These are phyloP conservation scores for Echeneis naucrates DNA, from an alignment of 2,797 vertebrate genomes.

Conservation along the genomic window DNA sequence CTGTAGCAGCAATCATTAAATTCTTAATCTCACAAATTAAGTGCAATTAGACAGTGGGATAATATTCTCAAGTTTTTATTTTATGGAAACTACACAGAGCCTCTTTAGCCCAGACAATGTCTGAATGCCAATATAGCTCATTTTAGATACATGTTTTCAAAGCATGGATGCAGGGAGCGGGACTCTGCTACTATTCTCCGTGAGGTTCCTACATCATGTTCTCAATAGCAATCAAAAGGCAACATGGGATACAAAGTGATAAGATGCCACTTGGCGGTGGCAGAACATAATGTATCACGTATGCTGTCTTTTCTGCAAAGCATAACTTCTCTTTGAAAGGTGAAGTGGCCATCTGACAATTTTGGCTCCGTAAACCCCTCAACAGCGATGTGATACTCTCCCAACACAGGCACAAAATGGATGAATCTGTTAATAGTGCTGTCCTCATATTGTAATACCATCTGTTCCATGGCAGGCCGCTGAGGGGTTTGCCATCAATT, in stretches of 20 bases:
- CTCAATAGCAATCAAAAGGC: conserved; percentile 50
- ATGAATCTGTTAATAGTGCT: conserved; percentile 76
- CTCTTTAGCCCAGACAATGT: conserved; percentile 29
- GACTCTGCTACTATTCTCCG: too few relatives aligned
- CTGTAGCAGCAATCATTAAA: conserved; percentile 63
- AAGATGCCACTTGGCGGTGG: conserved; percentile 30
- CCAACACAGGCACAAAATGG: conserved; percentile 65
- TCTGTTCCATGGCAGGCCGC: conserved; percentile 73
- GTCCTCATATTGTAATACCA: conserved; percentile 77
- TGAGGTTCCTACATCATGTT: conserved; percentile 27
- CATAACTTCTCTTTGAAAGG: conserved; percentile 53
- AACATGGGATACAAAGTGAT: conserved; percentile 36
- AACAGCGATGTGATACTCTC: conserved; percentile 52
- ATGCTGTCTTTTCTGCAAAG: conserved; percentile 45
- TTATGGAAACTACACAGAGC: conserved; percentile 27
- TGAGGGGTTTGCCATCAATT: conserved; percentile 71
- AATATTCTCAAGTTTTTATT: conserved; percentile 43
- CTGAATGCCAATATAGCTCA: conserved; percentile 16
- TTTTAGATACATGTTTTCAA: conserved; percentile 5
- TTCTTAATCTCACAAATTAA: conserved; percentile 80
- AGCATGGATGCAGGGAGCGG: not conserved
- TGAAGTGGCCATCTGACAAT: conserved; percentile 70
- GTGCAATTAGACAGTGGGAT: conserved; percentile 76
- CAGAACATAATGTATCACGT: conserved; percentile 29
- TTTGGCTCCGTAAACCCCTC: conserved; percentile 59